Conservation (phyloP, 2,888 invertebrate genomes). For the Camponotus fellah region DNA sequence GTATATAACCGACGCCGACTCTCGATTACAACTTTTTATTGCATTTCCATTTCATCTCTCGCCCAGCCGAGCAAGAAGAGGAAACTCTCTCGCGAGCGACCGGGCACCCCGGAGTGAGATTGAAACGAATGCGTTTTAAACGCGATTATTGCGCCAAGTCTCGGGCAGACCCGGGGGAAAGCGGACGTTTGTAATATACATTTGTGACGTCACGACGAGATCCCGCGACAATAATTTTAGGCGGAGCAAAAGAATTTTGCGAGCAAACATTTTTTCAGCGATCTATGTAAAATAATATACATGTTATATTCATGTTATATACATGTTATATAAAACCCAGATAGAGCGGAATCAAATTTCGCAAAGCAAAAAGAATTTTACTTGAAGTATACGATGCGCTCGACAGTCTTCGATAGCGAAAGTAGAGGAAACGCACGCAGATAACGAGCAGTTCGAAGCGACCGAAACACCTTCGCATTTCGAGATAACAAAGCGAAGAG, state of each 20-base stretch:
- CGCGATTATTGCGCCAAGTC: constrained; percentile 75
- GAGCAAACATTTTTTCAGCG: not conserved
- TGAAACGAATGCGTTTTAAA: constrained; percentile 83
- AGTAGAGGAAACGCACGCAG: constrained; percentile 3
- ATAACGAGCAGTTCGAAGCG: not conserved
- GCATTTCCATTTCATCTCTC: constrained; percentile 84
- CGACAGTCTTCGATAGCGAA: not conserved
- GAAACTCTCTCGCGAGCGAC: constrained; percentile 65
- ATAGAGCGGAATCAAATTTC: not conserved
- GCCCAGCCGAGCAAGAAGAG: constrained; percentile 68
- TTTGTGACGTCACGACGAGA: constrained; percentile 15
- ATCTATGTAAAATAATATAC: not conserved
- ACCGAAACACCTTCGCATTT: constrained; percentile 23
- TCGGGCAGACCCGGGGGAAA: constrained; percentile 26
- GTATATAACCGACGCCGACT: constrained; percentile 57
- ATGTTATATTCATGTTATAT: no score
- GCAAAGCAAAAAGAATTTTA: not conserved
- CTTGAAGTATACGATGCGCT: not conserved
- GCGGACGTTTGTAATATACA: constrained; percentile 34
- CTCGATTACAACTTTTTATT: constrained; percentile 85
- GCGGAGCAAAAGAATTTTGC: not conserved
- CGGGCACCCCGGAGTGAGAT: constrained; percentile 69
- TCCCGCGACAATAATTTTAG: constrained; percentile 20
- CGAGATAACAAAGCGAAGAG: constrained; percentile 50
- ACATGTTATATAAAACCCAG: not conserved